Evolutionary conservation across 2,888 invertebrate species (phyloP).

Genomic region (Cephus nigrinus): DNA sequence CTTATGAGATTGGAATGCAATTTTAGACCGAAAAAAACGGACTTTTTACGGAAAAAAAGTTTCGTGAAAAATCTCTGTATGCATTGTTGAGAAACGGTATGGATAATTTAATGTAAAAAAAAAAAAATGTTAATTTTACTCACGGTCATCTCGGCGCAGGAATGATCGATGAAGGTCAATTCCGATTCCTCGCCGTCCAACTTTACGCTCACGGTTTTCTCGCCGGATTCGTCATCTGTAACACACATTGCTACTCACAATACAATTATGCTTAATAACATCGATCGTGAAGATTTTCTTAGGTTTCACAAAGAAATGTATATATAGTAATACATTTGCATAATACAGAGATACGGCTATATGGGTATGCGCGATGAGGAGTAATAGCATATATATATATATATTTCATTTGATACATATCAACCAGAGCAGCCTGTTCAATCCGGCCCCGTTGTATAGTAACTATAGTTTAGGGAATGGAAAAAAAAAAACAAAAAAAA

Average conservation of each 20-base stretch:
- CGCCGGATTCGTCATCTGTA: constrained; percentile 92
- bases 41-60: background rate
- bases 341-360: background rate
- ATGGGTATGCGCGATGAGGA: background rate
- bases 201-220: constrained; percentile 90
- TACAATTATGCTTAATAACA: constrained; percentile 16
- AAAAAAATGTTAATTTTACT: constrained; percentile 62
- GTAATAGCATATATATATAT: background rate
- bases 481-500: background rate
- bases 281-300: background rate
- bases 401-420: background rate
- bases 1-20: no score
- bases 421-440: background rate
- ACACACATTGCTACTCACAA: constrained; percentile 49
- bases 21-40: background rate
- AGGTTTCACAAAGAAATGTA: background rate
- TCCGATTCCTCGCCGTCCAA: constrained; percentile 91
- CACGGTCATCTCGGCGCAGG: constrained; percentile 91
- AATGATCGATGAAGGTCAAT: constrained; percentile 90
- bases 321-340: background rate
- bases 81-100: background rate
- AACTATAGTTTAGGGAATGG: background rate
- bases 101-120: background rate
- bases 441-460: background rate
- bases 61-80: background rate